Base-by-base conservation (phyloP, 2,113 vertebrate species). In the Nanorana parkeri region DNA sequence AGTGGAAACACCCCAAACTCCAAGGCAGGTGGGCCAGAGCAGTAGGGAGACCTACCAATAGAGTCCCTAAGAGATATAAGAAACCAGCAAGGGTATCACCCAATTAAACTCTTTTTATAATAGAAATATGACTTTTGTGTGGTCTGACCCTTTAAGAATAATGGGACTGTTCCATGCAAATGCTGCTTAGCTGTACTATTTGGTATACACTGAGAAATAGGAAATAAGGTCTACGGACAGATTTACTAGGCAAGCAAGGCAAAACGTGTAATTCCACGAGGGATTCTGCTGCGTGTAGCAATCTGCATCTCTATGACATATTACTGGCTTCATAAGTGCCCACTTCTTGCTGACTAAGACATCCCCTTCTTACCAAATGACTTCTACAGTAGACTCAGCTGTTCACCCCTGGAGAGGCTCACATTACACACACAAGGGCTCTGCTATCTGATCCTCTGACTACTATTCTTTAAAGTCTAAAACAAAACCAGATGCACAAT, bases 381-480 rank as follows among this genome's bases (percentile, higher is more conserved):
- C 75, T 82, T 41, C 69, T 82, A 82, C 71, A 58, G 71, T 82
- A 75, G 69, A 47, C 73, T 51, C 60, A 52, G 64, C 13, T 20
- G 65, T 32, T 65, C 20, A 58, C 26, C 71, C 71, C 71, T 47
- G 51, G 69, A 61, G 54, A 52, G 71, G 20, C 19, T 82, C 71
- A 82, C 23, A 28, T 82, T 82, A 75, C 80, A 66, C 60, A 75
- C 52, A 75, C 80, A 47, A 21, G n/a, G 56, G 73, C 36, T 41
- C 56, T 76, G 72, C 36, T 75, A 75, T 75, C 52, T 60, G 73
- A 76, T 76, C 67, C 67, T 69, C 51, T 26, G 10, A 55, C 69
- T 82, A 54, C 51, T 73, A 74, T 55, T 67, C n/a, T 58, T 74
- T 65, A 52, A 29, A 32, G 19, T 36, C 5, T 81, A 82, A 82